A percentile compares a stretch with the other conserved stretches of the same genome.
Conservation (phyloP, 2,888 invertebrate genomes). For the Pyrrhia umbra region DNA sequence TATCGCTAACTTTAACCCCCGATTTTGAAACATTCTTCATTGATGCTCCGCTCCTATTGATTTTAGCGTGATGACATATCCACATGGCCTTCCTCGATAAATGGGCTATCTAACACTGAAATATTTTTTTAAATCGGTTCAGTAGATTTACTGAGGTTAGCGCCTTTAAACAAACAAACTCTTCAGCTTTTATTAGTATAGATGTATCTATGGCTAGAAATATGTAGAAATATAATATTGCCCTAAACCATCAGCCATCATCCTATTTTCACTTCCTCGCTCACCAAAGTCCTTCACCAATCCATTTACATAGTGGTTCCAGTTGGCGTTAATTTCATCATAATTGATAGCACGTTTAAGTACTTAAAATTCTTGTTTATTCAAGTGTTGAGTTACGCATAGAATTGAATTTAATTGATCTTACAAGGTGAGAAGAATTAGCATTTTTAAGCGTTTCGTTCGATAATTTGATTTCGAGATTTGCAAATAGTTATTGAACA, state of each 20-base stretch:
- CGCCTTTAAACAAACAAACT: too few relatives aligned
- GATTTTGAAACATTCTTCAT: too few relatives aligned
- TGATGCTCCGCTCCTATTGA: too few relatives aligned
- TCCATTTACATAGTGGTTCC: slow-evolving; percentile 20
- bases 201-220: too few relatives aligned
- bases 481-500: slow-evolving; percentile 7
- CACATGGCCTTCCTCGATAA: too few relatives aligned
- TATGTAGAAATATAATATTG: too few relatives aligned
- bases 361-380: slow-evolving; percentile 30
- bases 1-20: too few relatives aligned
- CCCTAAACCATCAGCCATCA: background rate
- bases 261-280: slow-evolving; percentile 24
- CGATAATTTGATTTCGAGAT: slow-evolving; percentile 1
- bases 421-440: slow-evolving; percentile 52
- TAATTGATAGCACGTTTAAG: slow-evolving; percentile 40
- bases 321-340: slow-evolving; percentile 27
- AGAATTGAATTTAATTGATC: slow-evolving; percentile 54
- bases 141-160: too few relatives aligned
- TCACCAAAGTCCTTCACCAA: slow-evolving; percentile 8
- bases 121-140: too few relatives aligned
- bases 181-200: too few relatives aligned
- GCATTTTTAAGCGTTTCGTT: slow-evolving; percentile 51
- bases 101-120: too few relatives aligned
- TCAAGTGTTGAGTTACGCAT: slow-evolving; percentile 21
- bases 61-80: too few relatives aligned